Base-by-base conservation (phyloP, 35 echinoderm and acorn worm species). In the Strongylocentrotus purpuratus region DNA sequence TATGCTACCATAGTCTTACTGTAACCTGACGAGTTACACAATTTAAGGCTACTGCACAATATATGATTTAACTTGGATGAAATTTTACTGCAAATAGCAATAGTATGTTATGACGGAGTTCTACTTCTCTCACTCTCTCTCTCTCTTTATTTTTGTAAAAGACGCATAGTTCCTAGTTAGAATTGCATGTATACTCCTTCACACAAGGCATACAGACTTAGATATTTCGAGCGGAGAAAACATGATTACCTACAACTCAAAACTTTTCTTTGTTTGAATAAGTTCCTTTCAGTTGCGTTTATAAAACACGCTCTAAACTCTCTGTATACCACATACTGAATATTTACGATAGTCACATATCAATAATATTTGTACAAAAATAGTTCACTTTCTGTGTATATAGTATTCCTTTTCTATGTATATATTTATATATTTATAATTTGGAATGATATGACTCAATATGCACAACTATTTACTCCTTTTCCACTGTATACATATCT, bases 401-500 rank as follows among this genome's bases (percentile, higher is more conserved):
- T 78, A 28, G 20, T 78, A n/a, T 59, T 78, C 65, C 4, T 78
- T 28, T 78, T 9, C 28, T 78, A 78, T 78, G 65, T 78, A 78
- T 78, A 78, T 78, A 78, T 55, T 55, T 55, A 55, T 55, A 55
- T 55, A 55, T 78, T 78, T 78, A 78, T 78, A 78, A 78, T 22
- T 59, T 78, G 65, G 65, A 78, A 78, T 78, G 65, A 31, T 78
- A 78, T 78, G 65, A 78, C 65, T 78, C 22, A 78, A 78, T 78
- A 78, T 78, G 20, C 65, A 78, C 65, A 78, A n/a, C 65, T 78
- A 78, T 78, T 78, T 78, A 78, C 22, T 78, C 65, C 18, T 25
- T 22, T 78, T 78, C 22, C 65, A n/a, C 65, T 78, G 65, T 78
- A n/a, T n/a, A 78, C 65, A 28, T 78, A 78, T 78, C 65, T 78